These are phyloP conservation scores for Heteromyza rotundicornis DNA, from an alignment of 2,888 invertebrate genomes.

Conservation along the genomic window DNA sequence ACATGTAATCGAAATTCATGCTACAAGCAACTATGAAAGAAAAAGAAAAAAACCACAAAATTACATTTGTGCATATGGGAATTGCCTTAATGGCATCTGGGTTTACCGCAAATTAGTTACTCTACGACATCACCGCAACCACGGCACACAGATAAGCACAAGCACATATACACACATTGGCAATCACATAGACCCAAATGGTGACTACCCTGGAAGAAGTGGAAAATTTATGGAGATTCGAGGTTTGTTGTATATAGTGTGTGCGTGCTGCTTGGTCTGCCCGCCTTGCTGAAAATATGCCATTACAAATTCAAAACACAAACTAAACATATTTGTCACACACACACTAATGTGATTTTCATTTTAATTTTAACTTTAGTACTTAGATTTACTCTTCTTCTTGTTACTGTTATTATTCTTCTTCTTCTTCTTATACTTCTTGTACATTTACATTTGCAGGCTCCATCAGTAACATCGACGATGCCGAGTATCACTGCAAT, in stretches of 20 bases:
- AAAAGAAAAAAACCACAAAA: not conserved
- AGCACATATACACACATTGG: not conserved
- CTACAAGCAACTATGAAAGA: too few relatives aligned
- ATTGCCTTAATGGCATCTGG: conserved; percentile 8
- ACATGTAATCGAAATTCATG: too few relatives aligned
- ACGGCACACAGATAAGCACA: not conserved
- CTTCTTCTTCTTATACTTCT: not conserved
- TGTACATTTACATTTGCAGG: conserved; percentile 67
- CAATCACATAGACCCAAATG: not conserved
- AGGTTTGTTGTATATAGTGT: not conserved
- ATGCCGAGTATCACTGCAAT: conserved; percentile 84
- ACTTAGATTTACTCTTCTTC: not conserved
- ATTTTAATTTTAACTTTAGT: not conserved
- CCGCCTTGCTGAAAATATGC: not conserved
- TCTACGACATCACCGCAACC: not conserved
- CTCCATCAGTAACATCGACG: conserved; percentile 93
- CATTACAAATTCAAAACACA: conserved; percentile 11
- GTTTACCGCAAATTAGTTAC: not conserved
- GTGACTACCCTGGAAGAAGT: not conserved
- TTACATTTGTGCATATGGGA: conserved; percentile 16
- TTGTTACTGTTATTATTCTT: not conserved
- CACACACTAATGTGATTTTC: not conserved
- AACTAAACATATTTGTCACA: conserved; percentile 16
- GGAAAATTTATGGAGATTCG: too few relatives aligned
- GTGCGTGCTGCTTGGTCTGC: too few relatives aligned